Base-by-base conservation (phyloP, 2,888 invertebrate species). In the Lathronympha strigana region DNA sequence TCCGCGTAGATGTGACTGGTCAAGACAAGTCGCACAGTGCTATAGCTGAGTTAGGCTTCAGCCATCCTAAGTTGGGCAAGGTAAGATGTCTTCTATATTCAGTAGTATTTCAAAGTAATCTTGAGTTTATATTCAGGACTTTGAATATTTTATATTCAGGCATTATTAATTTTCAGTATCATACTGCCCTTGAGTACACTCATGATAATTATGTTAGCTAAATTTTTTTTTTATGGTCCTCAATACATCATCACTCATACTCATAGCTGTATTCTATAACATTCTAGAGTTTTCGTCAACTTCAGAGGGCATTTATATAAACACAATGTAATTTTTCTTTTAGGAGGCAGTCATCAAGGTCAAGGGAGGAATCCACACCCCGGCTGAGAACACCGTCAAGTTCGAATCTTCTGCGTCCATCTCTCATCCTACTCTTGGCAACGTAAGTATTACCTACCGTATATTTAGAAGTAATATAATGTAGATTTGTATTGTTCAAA, bases 51-150 rank as follows among this genome's bases (percentile, higher is more conserved):
- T 76, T 94, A 0, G 94, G 93, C 71, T 93, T 96, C 69, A 93
- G 93, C 31, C 95, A 95, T 77, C 96, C 96, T 9, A 93, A 93
- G 31, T 88, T 96, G 66, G 85, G 90, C 68, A 95, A 93, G 92
- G 94, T 94, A 61, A 70, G 70, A 4, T 19, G 8, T 49, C 47
- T 40, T 23, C 33, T n/a, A 49, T n/a, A n/a, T n/a, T n/a, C n/a
- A n/a, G n/a, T n/a, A n/a, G n/a, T n/a, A n/a, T n/a, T n/a, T n/a
- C n/a, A n/a, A n/a, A n/a, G n/a, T n/a, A n/a, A n/a, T n/a, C n/a
- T n/a, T n/a, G n/a, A n/a, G n/a, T n/a, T n/a, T 28, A 28, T 3
- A 4, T 28, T 28, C 28, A 49, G 8, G n/a, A n/a, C n/a, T n/a
- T n/a, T n/a, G n/a, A n/a, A n/a, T n/a, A n/a, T n/a, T n/a, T n/a